Evolutionary conservation across 2,113 vertebrate genomes (phyloP).

Genomic region (Xyliphius kryptos): DNA sequence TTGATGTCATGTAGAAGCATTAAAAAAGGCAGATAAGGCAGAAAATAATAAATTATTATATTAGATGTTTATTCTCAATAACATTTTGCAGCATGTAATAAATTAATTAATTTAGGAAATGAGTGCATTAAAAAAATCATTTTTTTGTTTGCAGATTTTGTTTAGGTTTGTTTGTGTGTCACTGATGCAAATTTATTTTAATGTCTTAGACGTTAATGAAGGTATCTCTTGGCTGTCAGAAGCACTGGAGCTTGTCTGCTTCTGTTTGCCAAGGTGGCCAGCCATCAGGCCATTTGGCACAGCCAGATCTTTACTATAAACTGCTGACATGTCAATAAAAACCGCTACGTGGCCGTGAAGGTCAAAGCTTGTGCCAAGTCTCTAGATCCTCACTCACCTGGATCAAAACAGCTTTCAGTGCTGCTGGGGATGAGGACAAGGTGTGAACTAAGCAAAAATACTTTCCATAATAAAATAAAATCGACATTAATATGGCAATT

Average conservation of each 20-base stretch:
- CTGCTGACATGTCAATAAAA: conserved; percentile 45
- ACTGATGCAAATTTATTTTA: conserved; percentile 26
- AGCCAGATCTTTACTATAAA: conserved; percentile 15
- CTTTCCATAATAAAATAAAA: too few species aligned
- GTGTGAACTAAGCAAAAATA: not conserved
- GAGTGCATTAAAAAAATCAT: too few species aligned
- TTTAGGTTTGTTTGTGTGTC: conserved; percentile 7
- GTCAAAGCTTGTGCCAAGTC: conserved; percentile 48
- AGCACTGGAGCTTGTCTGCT: conserved; percentile 60
- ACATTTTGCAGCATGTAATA: too few species aligned
- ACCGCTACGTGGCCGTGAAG: conserved; percentile 52
- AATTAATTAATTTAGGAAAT: too few species aligned
- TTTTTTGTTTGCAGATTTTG: not conserved
- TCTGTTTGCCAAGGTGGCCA: conserved; percentile 65
- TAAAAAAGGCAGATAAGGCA: too few species aligned
- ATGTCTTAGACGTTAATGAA: conserved; percentile 40
- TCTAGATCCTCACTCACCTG: conserved; percentile 11
- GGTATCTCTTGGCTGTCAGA: conserved; percentile 65
- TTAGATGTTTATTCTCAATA: too few species aligned
- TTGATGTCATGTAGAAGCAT: too few species aligned
- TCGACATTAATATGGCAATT: too few species aligned
- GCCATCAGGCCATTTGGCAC: conserved; percentile 53
- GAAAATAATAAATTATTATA: too few species aligned
- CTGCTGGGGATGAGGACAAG: not conserved
- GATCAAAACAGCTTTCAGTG: conserved; percentile 11